These are phyloP conservation scores for Trachelus iudaicus DNA, from an alignment of 2,888 invertebrate genomes.

Conservation along the genomic window DNA sequence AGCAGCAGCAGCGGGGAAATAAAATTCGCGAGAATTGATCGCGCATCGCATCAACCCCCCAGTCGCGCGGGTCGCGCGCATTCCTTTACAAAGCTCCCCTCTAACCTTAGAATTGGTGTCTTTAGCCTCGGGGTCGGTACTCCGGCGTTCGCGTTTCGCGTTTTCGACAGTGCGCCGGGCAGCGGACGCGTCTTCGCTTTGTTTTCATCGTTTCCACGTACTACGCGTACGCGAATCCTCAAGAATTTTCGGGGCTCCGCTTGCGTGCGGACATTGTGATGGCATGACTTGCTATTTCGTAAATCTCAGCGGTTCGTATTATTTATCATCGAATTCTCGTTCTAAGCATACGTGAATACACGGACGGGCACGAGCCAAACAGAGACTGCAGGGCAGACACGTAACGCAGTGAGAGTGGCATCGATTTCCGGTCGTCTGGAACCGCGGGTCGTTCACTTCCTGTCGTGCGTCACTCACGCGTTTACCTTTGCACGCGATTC, in stretches of 20 bases:
- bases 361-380: background rate
- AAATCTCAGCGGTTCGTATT: slow-evolving; percentile 49
- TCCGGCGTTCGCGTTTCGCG: slow-evolving; percentile 17
- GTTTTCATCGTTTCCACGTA: background rate
- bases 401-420: background rate
- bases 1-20: slow-evolving; percentile 41
- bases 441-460: background rate
- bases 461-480: background rate
- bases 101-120: slow-evolving; percentile 40
- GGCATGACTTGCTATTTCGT: slow-evolving; percentile 54
- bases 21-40: slow-evolving; percentile 55
- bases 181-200: background rate
- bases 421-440: background rate
- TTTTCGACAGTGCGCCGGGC: background rate
- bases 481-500: background rate
- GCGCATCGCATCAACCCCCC: slow-evolving; percentile 39
- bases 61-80: slow-evolving; percentile 44
- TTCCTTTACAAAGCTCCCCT: slow-evolving; percentile 42
- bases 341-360: background rate
- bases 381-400: background rate
- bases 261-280: slow-evolving; percentile 28
- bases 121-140: slow-evolving; percentile 1
- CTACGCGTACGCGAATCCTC: background rate
- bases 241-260: slow-evolving; percentile 1
- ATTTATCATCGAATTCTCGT: background rate